Conservation (phyloP, 2,888 invertebrate species). For the Drosophila hawaiiensis region DNA sequence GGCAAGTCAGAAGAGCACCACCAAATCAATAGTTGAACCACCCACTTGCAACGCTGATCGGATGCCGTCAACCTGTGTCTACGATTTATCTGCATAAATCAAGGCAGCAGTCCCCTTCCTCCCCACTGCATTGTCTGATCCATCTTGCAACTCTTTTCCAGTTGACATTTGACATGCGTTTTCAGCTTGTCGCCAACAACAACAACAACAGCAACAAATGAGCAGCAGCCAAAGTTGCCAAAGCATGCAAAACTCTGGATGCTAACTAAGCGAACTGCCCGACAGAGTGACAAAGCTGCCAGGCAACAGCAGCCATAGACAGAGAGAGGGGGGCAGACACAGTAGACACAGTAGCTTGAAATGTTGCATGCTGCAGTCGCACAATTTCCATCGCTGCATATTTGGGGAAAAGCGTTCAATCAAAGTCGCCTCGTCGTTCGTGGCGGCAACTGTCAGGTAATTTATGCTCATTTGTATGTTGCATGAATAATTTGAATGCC, state of each 20-base stretch:
- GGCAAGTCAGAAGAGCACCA: slow-evolving; percentile 8
- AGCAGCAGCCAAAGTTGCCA: slow-evolving; percentile 24
- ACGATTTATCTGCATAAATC: slow-evolving; percentile 61
- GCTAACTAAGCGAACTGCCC: slow-evolving; percentile 49
- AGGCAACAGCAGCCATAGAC: slow-evolving; percentile 10
- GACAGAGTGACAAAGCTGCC: slow-evolving; percentile 51
- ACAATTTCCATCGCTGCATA: slow-evolving; percentile 55
- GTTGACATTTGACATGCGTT: slow-evolving; percentile 81
- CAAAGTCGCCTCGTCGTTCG: slow-evolving; percentile 64
- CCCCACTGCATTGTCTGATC: background rate
- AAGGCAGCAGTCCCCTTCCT: background rate
- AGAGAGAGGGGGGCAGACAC: background rate
- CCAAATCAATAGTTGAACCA: slow-evolving; percentile 32
- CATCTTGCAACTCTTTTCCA: slow-evolving; percentile 3
- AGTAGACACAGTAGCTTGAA: slow-evolving; percentile 20
- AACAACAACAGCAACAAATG: slow-evolving; percentile 58
- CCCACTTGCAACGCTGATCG: slow-evolving; percentile 50
- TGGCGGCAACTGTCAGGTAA: slow-evolving; percentile 73
- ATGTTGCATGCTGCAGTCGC: slow-evolving; percentile 23
- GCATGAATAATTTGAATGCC: slow-evolving; percentile 78
- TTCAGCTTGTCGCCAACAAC: slow-evolving; percentile 33
- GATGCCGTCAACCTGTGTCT: slow-evolving; percentile 52
- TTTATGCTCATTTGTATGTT: slow-evolving; percentile 79
- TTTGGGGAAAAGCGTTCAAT: slow-evolving; percentile 70
- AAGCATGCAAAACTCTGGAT: slow-evolving; percentile 51